Evolutionary conservation across 2,888 invertebrate genomes (phyloP).

Genomic region (Mallateleia sp.): DNA sequence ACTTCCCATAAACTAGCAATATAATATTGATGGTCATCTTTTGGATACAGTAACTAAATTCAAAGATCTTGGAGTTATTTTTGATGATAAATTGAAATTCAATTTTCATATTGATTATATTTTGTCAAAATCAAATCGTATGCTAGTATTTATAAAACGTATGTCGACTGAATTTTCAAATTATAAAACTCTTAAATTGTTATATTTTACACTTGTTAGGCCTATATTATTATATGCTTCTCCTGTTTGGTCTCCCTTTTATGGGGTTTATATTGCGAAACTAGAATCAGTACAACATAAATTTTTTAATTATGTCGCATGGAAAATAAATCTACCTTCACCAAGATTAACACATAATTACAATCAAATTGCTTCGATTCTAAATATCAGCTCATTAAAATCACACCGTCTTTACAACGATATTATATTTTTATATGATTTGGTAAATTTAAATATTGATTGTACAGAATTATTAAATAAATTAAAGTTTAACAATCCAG

Average conservation of each 20-base stretch:
- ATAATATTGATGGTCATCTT: neutral
- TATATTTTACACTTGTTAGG: conserved; percentile 1
- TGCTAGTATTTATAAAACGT: neutral
- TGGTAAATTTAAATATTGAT: too few relatives aligned
- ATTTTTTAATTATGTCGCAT: conserved; percentile 7
- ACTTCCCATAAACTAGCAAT: neutral
- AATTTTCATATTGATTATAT: neutral
- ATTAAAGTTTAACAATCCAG: too few relatives aligned
- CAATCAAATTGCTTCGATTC: neutral
- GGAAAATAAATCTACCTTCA: neutral
- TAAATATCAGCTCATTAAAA: too few relatives aligned
- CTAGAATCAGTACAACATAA: conserved; percentile 10
- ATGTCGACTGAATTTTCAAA: neutral
- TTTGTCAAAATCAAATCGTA: neutral
- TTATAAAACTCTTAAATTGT: neutral
- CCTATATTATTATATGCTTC: conserved; percentile 1
- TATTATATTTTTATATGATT: too few relatives aligned
- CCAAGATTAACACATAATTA: neutral
- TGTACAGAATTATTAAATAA: too few relatives aligned
- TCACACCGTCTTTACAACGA: too few relatives aligned
- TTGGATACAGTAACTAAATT: neutral
- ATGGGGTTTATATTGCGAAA: neutral
- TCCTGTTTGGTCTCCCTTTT: conserved; percentile 3
- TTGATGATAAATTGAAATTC: neutral
- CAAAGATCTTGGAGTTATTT: conserved; percentile 10